Evolutionary conservation across 2,113 vertebrate species (phyloP), one percentile per base, ranked within the genome.

Genomic region (Asarcornis scutulata): DNA sequence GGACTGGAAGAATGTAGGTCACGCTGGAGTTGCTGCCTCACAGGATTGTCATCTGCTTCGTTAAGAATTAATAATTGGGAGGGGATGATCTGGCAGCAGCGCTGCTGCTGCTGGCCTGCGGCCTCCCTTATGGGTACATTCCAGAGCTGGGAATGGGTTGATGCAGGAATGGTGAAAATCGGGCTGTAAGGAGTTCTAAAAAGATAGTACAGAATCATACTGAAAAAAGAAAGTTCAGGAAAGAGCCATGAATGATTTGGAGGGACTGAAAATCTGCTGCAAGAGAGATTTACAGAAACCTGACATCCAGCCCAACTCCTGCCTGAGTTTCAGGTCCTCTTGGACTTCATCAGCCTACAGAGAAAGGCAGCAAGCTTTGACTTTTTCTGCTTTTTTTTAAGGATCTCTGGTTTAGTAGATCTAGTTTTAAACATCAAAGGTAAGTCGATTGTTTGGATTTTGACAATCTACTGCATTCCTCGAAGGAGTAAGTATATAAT

Each of bases 1-100:
- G 11, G 44, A 18, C 18, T 15, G 74, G 84, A 7, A 23, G 56
- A 89, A 89, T 93, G 82, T 93, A 58, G 95, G 95, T 97, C 95
- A 91, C 31, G 1, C 74, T 6, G 1, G 44, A 89, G 92, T 85
- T 85, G 89, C 93, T 6, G 31, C 29, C 87, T 75, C 34, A 0
- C 56, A 46, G 84, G 27, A 6, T 40, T 63, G 64, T 91, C 89
- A 52, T 84, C 95, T 91, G 95, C 90, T 94, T 93, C 44, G 6
- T 97, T 89, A 88, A 27, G 82, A 62, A 44, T 17, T 53, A 75
- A 75, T 95, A 68, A 93, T 89, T 85, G 84, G 71, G 40, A 64
- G 78, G 82, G 60, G 82, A 50, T 0, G 26, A 13, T 29, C 84
- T 80, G 89, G 89, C 89, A 31, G 5, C 5, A 2, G 53, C 38